Base-by-base conservation (phyloP, 2,888 invertebrate species). In the Tridacna crocea region DNA sequence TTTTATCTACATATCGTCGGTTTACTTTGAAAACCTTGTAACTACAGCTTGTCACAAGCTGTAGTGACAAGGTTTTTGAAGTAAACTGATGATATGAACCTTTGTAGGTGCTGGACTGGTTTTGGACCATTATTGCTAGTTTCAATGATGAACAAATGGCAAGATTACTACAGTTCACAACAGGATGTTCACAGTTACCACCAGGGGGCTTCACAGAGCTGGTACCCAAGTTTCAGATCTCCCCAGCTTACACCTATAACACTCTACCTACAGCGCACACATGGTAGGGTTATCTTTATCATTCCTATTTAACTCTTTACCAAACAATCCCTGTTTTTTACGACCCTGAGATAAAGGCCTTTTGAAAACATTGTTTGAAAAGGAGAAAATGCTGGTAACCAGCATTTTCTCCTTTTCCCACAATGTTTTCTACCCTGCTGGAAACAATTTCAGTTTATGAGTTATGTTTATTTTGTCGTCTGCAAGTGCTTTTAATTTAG, bases 221-320 rank as follows among this genome's bases (percentile, higher is more conserved):
- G 48, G 97, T 96, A 94, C 99, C 99, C 2, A 96, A 97, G 80
- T 98, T 98, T 95, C 98, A 98, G 95, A 97, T 99, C 87, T 97
- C 98, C 0, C 97, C 98, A 13, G 97, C 98, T 74, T 87, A 87
- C 58, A 97, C 97, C 36, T 97, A 97, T 95, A 98, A 98, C 81
- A 98, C 97, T 92, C 95, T 99, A 91, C 98, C 98, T 66, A 98
- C 98, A 2, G 98, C 98, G 47, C 98, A 99, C 95, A 98, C 98
- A 73, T 98, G 98, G 97, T 97, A 95, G 94, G 95, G 11, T 6
- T 72, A 22, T 47, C 17, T 22, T 47, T 72, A 26, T 36, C 36
- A 36, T 36, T 36, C 36, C 36, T 36, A 36, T 36, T 36, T 36
- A 4, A 36, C 36, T 36, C 36, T 36, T 36, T 36, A 4, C 36